These are phyloP conservation scores for Hydrozoanthus tunicans DNA, from an alignment of 64 coral and sea anemone genomes.

Conservation along the genomic window DNA sequence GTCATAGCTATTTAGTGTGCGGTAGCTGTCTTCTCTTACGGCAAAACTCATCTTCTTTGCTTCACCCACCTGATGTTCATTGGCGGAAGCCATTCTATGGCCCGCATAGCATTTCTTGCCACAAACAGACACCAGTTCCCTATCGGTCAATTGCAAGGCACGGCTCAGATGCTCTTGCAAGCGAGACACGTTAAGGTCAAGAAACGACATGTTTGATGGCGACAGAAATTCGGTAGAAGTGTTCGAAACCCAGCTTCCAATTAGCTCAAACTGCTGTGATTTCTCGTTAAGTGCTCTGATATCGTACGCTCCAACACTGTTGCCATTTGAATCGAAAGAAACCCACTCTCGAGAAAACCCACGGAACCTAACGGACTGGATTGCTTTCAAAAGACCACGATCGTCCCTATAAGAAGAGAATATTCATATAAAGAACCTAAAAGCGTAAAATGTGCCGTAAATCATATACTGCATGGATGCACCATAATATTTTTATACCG, in stretches of 20 bases:
- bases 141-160: slow-evolving; percentile 21
- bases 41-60: no score
- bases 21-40: no score
- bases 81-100: slow-evolving; percentile 50
- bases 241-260: slow-evolving; percentile 82
- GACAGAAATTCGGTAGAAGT: slow-evolving; percentile 51
- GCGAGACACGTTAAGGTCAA: slow-evolving; percentile 51
- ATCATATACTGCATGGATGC: no score
- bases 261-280: slow-evolving; percentile 58
- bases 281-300: slow-evolving; percentile 67
- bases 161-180: slow-evolving; percentile 51
- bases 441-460: no score
- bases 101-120: slow-evolving; percentile 68
- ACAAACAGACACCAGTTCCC: slow-evolving; percentile 59
- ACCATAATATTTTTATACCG: no score
- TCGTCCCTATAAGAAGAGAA: not conserved
- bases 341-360: slow-evolving; percentile 72
- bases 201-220: slow-evolving; percentile 58
- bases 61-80: slow-evolving; percentile 57
- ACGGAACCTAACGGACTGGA: slow-evolving; percentile 68
- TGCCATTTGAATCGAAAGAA: slow-evolving; percentile 69
- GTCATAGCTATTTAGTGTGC: no score
- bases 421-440: not conserved
- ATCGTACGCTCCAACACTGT: slow-evolving; percentile 77
- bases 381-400: slow-evolving; percentile 51